Percentiles rank a stretch among this genome's conserved stretches.
phyloP scores from a whole-genome alignment of 2,888 invertebrate species.

The Drosophila crucigera region DNA sequence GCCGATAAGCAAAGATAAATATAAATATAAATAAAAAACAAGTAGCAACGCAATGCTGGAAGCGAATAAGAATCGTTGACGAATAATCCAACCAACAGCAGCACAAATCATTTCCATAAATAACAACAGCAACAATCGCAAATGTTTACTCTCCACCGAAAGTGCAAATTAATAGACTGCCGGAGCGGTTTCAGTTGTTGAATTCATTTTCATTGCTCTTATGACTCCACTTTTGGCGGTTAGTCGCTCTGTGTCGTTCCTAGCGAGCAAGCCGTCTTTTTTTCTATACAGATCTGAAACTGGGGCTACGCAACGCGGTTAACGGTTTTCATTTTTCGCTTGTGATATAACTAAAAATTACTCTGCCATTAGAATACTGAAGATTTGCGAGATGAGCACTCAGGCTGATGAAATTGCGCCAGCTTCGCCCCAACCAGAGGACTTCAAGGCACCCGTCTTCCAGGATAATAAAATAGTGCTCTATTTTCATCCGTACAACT shows the following conservation, averaged over 20 bases:
- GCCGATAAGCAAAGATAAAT: constrained; percentile 56
- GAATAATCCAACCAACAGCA: constrained; percentile 1
- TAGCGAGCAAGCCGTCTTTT: constrained; percentile 29
- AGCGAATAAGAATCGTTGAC: constrained; percentile 16
- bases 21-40: constrained; percentile 28
- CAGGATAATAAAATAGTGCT: constrained; percentile 86
- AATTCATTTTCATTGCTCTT: constrained; percentile 3
- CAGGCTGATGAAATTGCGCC: constrained; percentile 39
- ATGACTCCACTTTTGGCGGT: constrained; percentile 29
- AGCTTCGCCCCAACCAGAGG: constrained; percentile 40
- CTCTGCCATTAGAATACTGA: constrained; percentile 14
- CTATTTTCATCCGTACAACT: constrained; percentile 90
- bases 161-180: constrained; percentile 63
- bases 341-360: constrained; percentile 59
- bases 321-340: constrained; percentile 46
- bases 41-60: constrained; percentile 25
- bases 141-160: constrained; percentile 39
- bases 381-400: constrained; percentile 49
- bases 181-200: constrained; percentile 24
- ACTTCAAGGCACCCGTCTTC: constrained; percentile 81
- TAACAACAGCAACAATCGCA: constrained; percentile 16
- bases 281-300: constrained; percentile 14
- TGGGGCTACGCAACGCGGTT: constrained; percentile 23
- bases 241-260: constrained; percentile 45
- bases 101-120: constrained; percentile 28